phyloP scores from a whole-genome alignment of 2,888 invertebrate species.

The Sycophila texana region DNA sequence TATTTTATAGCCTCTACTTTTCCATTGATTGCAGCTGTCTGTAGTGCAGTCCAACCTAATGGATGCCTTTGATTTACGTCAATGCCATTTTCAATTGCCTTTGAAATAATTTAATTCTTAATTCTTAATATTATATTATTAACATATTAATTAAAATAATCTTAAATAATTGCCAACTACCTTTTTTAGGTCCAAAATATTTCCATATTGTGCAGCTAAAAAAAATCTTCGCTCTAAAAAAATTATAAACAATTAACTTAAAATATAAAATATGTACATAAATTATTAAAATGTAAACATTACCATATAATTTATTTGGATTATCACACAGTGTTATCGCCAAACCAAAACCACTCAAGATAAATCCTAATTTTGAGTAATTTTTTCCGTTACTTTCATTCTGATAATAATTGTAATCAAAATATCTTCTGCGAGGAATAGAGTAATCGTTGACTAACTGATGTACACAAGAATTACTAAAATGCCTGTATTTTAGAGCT shows the following conservation, averaged over 20 bases:
- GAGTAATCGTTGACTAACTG: background rate
- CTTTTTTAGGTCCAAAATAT: conserved; percentile 76
- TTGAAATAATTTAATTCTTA: background rate
- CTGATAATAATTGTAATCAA: background rate
- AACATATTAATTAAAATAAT: background rate
- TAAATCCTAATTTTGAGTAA: conserved; percentile 40
- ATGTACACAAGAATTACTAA: background rate
- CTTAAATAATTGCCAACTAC: conserved; percentile 66
- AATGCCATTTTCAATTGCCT: conserved; percentile 76
- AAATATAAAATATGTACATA: background rate
- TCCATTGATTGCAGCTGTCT: conserved; percentile 89
- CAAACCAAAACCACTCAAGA: conserved; percentile 54
- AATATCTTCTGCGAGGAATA: conserved; percentile 4
- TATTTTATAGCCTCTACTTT: conserved; percentile 79
- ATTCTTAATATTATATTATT: background rate
- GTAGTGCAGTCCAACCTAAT: conserved; percentile 92
- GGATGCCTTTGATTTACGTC: conserved; percentile 84
- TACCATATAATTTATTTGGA: conserved; percentile 50
- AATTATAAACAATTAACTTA: background rate
- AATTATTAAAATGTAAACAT: background rate
- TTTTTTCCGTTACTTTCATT: background rate
- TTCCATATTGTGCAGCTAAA: conserved; percentile 77
- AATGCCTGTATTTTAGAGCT: background rate
- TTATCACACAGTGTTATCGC: conserved; percentile 53
- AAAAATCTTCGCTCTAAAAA: conserved; percentile 76